Evolutionary conservation across 2,113 vertebrate genomes (phyloP).

Genomic region (Potamarius usumacintae): DNA sequence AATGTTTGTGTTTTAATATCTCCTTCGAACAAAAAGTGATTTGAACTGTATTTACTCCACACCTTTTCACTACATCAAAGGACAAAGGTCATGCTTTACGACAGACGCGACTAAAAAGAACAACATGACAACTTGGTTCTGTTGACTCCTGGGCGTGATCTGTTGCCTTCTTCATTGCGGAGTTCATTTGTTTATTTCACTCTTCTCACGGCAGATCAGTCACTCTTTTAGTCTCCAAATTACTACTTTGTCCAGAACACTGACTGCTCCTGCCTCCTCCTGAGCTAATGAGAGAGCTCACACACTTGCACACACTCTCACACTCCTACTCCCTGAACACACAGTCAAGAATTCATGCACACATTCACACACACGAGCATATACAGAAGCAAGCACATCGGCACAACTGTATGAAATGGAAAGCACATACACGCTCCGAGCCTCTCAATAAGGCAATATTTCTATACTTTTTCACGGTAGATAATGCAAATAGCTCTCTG

Average conservation of each 20-base stretch:
- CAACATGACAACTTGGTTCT: not conserved
- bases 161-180: slow-evolving; percentile 1
- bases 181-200: slow-evolving; percentile 25
- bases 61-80: not conserved
- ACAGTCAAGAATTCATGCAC: not conserved
- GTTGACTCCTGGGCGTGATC: not conserved
- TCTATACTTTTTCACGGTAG: too few relatives aligned
- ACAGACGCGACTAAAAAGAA: not conserved
- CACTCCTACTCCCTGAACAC: slow-evolving; percentile 18
- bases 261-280: slow-evolving; percentile 37
- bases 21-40: not conserved
- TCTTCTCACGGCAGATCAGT: slow-evolving; percentile 35
- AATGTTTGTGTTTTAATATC: not conserved
- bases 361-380: not conserved
- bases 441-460: too few relatives aligned
- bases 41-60: not conserved
- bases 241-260: slow-evolving; percentile 34
- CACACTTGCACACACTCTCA: not conserved
- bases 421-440: slow-evolving; percentile 12
- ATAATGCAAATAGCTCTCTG: too few relatives aligned
- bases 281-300: slow-evolving; percentile 30
- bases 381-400: slow-evolving; percentile 4
- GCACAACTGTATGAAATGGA: slow-evolving; percentile 18
- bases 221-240: slow-evolving; percentile 40
- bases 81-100: not conserved